These are phyloP conservation scores for Drosophila sp. DNA, from an alignment of 1,140 invertebrate species.

Conservation along the genomic window DNA sequence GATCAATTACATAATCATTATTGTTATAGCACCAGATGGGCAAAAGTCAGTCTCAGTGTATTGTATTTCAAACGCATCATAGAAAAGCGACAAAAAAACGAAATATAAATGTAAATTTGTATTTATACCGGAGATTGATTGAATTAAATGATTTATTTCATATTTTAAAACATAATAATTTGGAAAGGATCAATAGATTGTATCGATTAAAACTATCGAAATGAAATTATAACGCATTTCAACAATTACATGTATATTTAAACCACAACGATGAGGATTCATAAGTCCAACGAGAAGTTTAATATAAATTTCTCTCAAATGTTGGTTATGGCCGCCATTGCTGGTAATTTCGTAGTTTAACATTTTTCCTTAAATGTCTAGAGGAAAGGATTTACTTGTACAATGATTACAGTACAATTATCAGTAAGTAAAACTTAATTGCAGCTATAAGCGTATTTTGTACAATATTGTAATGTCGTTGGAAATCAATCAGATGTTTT, in stretches of 20 bases:
- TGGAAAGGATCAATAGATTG: no score
- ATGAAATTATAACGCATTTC: neutral
- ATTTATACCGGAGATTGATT: no score
- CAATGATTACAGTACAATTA: conserved; percentile 65
- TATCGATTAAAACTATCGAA: neutral
- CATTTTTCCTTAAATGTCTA: conserved; percentile 38
- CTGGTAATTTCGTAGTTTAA: conserved; percentile 13
- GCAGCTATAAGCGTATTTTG: conserved; percentile 44
- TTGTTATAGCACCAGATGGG: no score
- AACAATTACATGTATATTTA: conserved; percentile 5
- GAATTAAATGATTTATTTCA: no score
- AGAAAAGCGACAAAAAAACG: no score
- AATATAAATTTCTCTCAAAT: conserved; percentile 81
- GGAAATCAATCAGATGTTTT: conserved; percentile 34
- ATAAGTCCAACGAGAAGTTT: conserved; percentile 71
- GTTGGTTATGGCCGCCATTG: conserved; percentile 30
- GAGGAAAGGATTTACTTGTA: conserved; percentile 57
- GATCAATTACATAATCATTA: no score
- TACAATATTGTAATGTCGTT: conserved; percentile 26
- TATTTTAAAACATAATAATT: neutral
- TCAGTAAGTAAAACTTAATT: conserved; percentile 69
- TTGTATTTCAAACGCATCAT: no score
- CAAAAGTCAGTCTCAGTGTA: no score
- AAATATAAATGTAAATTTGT: no score
- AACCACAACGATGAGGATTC: conserved; percentile 26